Percentiles rank a stretch among this genome's conserved stretches.
These are phyloP conservation scores for Copidosoma aretas DNA, from an alignment of 2,888 invertebrate species.

Conservation along the genomic window DNA sequence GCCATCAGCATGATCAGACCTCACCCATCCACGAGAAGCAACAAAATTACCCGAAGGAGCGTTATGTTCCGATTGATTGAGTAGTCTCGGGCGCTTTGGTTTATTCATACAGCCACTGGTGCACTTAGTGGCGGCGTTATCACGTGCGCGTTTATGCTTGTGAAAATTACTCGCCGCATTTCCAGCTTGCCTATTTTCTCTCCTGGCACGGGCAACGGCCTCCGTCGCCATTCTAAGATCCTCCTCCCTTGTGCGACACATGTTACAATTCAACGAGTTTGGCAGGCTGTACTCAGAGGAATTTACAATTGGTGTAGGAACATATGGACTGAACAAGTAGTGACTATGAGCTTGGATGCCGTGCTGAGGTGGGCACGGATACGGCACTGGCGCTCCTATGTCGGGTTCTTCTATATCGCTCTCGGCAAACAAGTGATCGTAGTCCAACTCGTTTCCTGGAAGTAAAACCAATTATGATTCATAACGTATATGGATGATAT, in stretches of 20 bases:
- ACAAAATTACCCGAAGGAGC: too few relatives aligned
- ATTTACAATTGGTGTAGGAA: constrained; percentile 44
- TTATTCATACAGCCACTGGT: constrained; percentile 23
- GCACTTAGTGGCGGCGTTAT: constrained; percentile 25
- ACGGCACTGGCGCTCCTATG: constrained; percentile 51
- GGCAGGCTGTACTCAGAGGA: constrained; percentile 46
- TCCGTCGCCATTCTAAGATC: constrained; percentile 43
- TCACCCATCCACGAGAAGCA: too few relatives aligned
- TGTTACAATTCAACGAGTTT: constrained; percentile 47
- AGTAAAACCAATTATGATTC: constrained; percentile 11
- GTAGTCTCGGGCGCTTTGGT: constrained; percentile 39
- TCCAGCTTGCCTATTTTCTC: constrained; percentile 23
- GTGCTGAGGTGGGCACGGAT: constrained; percentile 48
- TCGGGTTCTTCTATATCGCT: constrained; percentile 70
- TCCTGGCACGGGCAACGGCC: constrained; percentile 17
- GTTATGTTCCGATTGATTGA: constrained; percentile 40
- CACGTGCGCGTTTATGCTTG: constrained; percentile 45
- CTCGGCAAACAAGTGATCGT: constrained; percentile 71
- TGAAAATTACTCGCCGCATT: constrained; percentile 43
- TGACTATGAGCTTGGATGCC: constrained; percentile 45
- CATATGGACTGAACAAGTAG: constrained; percentile 49
- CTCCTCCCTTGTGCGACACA: constrained; percentile 49
- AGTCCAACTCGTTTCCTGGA: constrained; percentile 70
- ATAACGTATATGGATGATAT: too few relatives aligned
- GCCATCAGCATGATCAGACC: constrained; percentile 42